Evolutionary conservation across 2,888 invertebrate genomes (phyloP).

Genomic region (Agrotis exclamationis): DNA sequence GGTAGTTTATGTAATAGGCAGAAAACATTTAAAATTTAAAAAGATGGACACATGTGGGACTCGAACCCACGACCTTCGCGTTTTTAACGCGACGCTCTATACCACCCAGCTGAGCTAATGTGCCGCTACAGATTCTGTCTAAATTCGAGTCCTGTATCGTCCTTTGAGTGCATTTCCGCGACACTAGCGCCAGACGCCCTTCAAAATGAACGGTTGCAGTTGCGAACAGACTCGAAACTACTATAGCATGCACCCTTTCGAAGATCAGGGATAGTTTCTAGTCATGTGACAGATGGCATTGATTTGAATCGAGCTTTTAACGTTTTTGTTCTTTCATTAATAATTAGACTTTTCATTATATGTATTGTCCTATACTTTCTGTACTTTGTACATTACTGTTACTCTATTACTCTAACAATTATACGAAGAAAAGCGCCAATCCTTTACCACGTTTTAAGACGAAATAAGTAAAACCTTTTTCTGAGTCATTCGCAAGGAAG

Average conservation of each 20-base stretch:
- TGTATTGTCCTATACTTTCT: too few relatives aligned
- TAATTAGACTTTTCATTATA: background rate
- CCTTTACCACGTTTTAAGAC: too few relatives aligned
- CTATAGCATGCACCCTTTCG: background rate
- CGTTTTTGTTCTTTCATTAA: background rate
- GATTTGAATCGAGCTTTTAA: background rate
- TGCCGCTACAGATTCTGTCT: background rate
- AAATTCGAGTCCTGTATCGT: constrained; percentile 4
- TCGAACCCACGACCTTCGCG: constrained; percentile 28
- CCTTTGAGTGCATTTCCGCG: constrained; percentile 3
- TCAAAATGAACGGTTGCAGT: background rate
- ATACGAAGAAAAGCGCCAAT: too few relatives aligned
- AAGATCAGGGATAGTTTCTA: background rate
- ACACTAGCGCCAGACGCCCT: constrained; percentile 12
- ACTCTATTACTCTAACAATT: too few relatives aligned
- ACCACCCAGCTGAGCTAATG: constrained; percentile 33
- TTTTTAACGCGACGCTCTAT: constrained; percentile 12
- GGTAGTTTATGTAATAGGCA: too few relatives aligned
- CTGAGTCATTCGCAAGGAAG: too few relatives aligned
- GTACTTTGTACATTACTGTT: too few relatives aligned
- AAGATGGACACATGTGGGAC: constrained; percentile 29
- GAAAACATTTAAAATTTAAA: background rate
- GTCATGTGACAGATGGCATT: constrained; percentile 18
- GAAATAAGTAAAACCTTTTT: too few relatives aligned
- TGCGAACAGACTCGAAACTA: constrained; percentile 7